Conservation (phyloP, 2,113 vertebrate genomes). For the Neopipo cinnamomea region DNA sequence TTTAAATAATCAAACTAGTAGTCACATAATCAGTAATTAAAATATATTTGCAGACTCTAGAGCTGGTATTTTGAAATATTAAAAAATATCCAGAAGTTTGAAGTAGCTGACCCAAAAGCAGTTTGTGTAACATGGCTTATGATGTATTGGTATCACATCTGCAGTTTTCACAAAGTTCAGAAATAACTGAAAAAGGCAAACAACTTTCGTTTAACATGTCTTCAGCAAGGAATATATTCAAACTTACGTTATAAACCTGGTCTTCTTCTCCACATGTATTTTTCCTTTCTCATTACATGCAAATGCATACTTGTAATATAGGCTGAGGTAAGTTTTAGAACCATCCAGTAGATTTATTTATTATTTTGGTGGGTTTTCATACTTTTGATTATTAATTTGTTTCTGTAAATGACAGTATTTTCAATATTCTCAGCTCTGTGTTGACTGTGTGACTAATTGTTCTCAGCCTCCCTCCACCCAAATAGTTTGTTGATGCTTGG, state of each 20-base stretch:
- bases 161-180: background rate
- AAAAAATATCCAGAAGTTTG: background rate
- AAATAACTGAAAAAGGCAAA: background rate
- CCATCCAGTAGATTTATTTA: background rate
- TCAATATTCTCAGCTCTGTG: background rate
- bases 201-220: background rate
- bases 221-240: background rate
- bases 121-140: background rate
- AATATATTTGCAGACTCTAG: background rate
- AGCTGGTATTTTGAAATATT: background rate
- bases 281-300: background rate
- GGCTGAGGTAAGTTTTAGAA: background rate
- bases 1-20: background rate
- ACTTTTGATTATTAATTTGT: background rate
- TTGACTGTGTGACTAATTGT: background rate
- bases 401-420: background rate
- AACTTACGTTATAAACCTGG: background rate
- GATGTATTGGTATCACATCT: background rate
- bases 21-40: background rate
- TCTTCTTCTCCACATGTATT: background rate
- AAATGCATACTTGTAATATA: background rate
- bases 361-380: background rate
- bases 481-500: background rate
- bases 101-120: background rate
- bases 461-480: background rate